phyloP scores from a whole-genome alignment of 2,888 invertebrate species.

The Platypus cylindrus region DNA sequence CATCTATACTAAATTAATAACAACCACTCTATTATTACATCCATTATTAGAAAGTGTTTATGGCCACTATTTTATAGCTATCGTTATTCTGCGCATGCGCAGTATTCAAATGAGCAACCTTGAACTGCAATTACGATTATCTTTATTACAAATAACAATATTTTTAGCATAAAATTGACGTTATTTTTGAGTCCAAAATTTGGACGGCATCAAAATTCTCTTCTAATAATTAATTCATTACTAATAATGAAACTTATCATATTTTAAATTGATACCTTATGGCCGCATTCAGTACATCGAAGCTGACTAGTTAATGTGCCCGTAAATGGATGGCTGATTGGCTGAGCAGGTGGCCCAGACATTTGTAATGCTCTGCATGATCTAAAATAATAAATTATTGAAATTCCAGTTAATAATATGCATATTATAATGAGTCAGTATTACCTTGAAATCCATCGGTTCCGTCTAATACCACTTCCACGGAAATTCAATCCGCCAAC shows the following conservation, averaged over 20 bases:
- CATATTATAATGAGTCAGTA: slow-evolving; percentile 9
- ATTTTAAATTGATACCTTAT: slow-evolving; percentile 39
- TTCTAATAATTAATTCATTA: too few relatives aligned
- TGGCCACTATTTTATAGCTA: too few relatives aligned
- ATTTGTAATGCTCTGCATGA: slow-evolving; percentile 42
- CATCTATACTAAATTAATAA: too few relatives aligned
- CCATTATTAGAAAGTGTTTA: too few relatives aligned
- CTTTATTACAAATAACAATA: too few relatives aligned
- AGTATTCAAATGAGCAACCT: too few relatives aligned
- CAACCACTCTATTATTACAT: too few relatives aligned
- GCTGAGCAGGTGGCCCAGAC: slow-evolving; percentile 37
- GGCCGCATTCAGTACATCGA: slow-evolving; percentile 58
- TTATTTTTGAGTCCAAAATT: too few relatives aligned
- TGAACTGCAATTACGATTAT: too few relatives aligned
- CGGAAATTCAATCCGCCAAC: slow-evolving; percentile 26
- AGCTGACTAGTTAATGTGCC: slow-evolving; percentile 67
- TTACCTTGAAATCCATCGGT: slow-evolving; percentile 32
- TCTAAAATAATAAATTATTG: slow-evolving; percentile 5
- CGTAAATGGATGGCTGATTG: slow-evolving; percentile 53
- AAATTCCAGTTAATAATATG: slow-evolving; percentile 20
- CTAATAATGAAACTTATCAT: neutral
- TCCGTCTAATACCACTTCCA: slow-evolving; percentile 28
- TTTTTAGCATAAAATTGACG: too few relatives aligned
- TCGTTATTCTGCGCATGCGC: too few relatives aligned
- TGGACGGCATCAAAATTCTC: too few relatives aligned